A percentile compares a stretch with the other conserved stretches of the same genome.
phyloP scores from a whole-genome alignment of 1,140 invertebrate genomes.

The Drosophila pseudoananassae region DNA sequence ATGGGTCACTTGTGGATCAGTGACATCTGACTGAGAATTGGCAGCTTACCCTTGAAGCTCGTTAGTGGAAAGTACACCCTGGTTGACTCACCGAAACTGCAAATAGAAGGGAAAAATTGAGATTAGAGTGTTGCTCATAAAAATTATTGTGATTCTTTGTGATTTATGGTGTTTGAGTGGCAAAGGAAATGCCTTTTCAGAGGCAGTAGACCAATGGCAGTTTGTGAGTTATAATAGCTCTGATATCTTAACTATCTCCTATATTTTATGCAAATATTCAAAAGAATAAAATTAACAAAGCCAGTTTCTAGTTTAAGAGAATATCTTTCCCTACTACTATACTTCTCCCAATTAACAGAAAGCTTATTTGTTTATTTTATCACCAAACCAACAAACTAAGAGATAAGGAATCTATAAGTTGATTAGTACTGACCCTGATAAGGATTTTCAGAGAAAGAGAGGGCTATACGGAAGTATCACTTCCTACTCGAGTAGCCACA shows the following conservation, averaged over 20 bases:
- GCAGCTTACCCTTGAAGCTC: slow-evolving; percentile 1
- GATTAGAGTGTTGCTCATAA: slow-evolving; percentile 16
- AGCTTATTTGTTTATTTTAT: slow-evolving; percentile 24
- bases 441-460: not conserved
- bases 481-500: slow-evolving; percentile 8
- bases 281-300: too few species aligned
- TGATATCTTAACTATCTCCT: slow-evolving; percentile 17
- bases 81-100: slow-evolving; percentile 69
- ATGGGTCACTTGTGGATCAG: not conserved
- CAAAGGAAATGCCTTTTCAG: slow-evolving; percentile 26
- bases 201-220: too few species aligned
- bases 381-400: not conserved
- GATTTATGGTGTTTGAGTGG: slow-evolving; percentile 13
- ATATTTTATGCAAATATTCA: slow-evolving; percentile 30
- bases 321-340: slow-evolving; percentile 5
- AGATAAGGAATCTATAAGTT: slow-evolving; percentile 27
- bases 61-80: not conserved
- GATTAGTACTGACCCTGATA: slow-evolving; percentile 28
- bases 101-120: slow-evolving; percentile 47
- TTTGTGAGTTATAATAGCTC: too few species aligned
- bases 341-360: slow-evolving; percentile 25
- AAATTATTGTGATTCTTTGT: not conserved
- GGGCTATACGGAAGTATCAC: not conserved
- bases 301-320: slow-evolving; percentile 4
- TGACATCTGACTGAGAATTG: not conserved